phyloP scores from a whole-genome alignment of 2,113 vertebrate genomes.

The human region GRCh38 chr20:53440001-53440500 shows the following conservation, averaged over 20 bases:
- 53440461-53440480: not conserved
- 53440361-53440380: constrained; percentile 61
- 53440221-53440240: constrained; percentile 76
- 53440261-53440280: constrained; percentile 76
- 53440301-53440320: constrained; percentile 74
- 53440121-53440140: constrained; percentile 84
- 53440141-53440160: constrained; percentile 86
- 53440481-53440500: not conserved
- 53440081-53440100: constrained; percentile 88
- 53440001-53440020: constrained; percentile 98
- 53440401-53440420: constrained; percentile 75
- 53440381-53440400: constrained; percentile 77
- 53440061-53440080: constrained; percentile 91
- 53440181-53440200: constrained; percentile 84
- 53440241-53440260: constrained; percentile 75
- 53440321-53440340: constrained; percentile 76
- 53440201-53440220: constrained; percentile 87
- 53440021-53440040: constrained; percentile 96
- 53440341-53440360: constrained; percentile 77
- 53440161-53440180: constrained; percentile 87
- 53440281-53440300: constrained; percentile 78
- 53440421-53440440: constrained; percentile 73
- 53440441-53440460: constrained; percentile 72
- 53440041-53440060: constrained; percentile 93
- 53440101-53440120: constrained; percentile 85